Evolutionary conservation across 1,140 invertebrate species (phyloP).

Genomic region (Arctopsyche grandis): DNA sequence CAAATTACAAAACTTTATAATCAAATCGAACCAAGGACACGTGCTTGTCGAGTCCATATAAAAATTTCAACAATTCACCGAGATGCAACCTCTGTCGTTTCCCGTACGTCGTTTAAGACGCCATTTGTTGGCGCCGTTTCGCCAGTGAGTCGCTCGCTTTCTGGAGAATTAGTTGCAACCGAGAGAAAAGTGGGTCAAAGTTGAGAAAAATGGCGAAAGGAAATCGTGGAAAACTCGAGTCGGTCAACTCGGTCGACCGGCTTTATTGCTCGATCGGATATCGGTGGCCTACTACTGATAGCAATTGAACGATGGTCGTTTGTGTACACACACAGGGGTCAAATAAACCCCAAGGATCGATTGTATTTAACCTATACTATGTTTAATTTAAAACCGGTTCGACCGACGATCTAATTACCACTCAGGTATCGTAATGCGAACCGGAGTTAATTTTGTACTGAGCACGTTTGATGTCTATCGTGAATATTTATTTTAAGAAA

Average conservation of each 20-base stretch:
- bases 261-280: too few relatives aligned
- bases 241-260: background rate
- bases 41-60: background rate
- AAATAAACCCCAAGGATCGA: background rate
- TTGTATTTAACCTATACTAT: too few relatives aligned
- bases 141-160: too few relatives aligned
- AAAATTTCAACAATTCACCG: background rate
- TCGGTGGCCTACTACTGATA: too few relatives aligned
- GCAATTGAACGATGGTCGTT: background rate
- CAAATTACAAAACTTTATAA: too few relatives aligned
- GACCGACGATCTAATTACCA: too few relatives aligned
- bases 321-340: background rate
- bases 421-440: too few relatives aligned
- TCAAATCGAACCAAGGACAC: too few relatives aligned
- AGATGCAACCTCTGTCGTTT: background rate
- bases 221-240: background rate
- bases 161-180: background rate
- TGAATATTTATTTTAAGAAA: too few relatives aligned
- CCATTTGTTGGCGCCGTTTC: constrained; percentile 10
- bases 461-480: too few relatives aligned
- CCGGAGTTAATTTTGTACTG: too few relatives aligned
- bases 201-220: background rate
- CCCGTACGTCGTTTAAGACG: constrained; percentile 11
- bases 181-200: constrained; percentile 15
- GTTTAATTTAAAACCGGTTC: too few relatives aligned